Evolutionary conservation across 2,888 invertebrate species (phyloP).

Genomic region (Himalopsyche japonica): DNA sequence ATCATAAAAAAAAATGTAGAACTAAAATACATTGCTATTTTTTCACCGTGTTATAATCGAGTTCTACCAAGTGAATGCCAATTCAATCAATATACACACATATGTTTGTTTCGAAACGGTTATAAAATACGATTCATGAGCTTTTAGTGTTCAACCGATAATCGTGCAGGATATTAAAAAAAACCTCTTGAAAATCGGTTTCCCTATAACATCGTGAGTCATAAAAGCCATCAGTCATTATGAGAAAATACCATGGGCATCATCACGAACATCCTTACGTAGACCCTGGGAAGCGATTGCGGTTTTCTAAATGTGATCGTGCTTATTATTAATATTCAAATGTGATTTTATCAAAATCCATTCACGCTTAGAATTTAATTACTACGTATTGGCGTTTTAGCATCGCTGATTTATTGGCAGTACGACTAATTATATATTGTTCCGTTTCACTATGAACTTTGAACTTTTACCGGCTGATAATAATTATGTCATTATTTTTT

Average conservation of each 20-base stretch:
- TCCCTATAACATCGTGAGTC: background rate
- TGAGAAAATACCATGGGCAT: background rate
- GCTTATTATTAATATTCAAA: background rate
- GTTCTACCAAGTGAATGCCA: too few species aligned
- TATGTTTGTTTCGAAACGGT: too few species aligned
- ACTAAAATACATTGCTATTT: too few species aligned
- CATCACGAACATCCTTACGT: background rate
- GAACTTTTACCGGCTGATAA: background rate
- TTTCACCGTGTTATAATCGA: too few species aligned
- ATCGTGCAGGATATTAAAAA: background rate
- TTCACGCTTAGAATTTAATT: background rate
- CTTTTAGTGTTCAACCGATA: background rate
- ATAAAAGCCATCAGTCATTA: background rate
- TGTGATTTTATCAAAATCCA: background rate
- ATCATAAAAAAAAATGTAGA: too few species aligned
- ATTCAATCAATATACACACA: too few species aligned
- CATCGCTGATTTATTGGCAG: background rate
- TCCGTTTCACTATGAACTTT: background rate
- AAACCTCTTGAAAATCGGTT: background rate
- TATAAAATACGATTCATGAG: too few species aligned
- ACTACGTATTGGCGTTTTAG: background rate
- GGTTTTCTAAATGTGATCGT: background rate
- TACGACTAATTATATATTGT: background rate
- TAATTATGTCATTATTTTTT: background rate
- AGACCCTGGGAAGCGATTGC: background rate